Evolutionary conservation across 2,113 vertebrate species (phyloP).

Genomic region (Ameiurus melas): DNA sequence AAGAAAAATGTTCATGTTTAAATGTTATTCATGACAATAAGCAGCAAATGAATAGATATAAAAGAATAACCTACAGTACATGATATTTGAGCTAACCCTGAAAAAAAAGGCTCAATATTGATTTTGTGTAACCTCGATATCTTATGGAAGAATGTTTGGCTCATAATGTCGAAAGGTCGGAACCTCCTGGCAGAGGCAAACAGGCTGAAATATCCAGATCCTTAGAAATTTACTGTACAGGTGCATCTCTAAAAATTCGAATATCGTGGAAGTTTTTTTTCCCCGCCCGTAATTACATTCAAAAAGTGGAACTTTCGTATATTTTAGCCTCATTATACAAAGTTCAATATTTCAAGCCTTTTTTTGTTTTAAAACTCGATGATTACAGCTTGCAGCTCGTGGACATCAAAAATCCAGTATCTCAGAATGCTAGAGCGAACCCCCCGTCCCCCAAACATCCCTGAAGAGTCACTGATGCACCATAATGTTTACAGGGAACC

Average conservation of each 20-base stretch:
- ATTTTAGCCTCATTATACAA: too few relatives aligned
- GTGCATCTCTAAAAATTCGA: too few relatives aligned
- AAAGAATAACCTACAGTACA: not conserved
- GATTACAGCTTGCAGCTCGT: too few relatives aligned
- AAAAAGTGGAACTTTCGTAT: too few relatives aligned
- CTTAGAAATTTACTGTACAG: too few relatives aligned
- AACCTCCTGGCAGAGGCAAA: not conserved
- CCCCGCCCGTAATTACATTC: too few relatives aligned
- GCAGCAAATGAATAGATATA: not conserved
- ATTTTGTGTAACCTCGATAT: not conserved
- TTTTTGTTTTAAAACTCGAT: too few relatives aligned
- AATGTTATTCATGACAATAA: not conserved
- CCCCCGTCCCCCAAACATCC: not conserved
- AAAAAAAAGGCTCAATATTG: not conserved
- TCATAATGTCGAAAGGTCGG: not conserved
- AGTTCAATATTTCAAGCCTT: too few relatives aligned
- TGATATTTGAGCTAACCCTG: not conserved
- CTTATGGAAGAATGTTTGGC: not conserved
- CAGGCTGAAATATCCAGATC: not conserved
- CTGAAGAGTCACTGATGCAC: not conserved
- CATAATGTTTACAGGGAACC: not conserved
- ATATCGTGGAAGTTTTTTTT: too few relatives aligned
- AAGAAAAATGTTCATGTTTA: too few relatives aligned
- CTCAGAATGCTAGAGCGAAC: not conserved
- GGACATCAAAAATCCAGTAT: too few relatives aligned